Evolutionary conservation across 2,113 vertebrate species (phyloP).

Genomic region (Cranoglanis bouderius): DNA sequence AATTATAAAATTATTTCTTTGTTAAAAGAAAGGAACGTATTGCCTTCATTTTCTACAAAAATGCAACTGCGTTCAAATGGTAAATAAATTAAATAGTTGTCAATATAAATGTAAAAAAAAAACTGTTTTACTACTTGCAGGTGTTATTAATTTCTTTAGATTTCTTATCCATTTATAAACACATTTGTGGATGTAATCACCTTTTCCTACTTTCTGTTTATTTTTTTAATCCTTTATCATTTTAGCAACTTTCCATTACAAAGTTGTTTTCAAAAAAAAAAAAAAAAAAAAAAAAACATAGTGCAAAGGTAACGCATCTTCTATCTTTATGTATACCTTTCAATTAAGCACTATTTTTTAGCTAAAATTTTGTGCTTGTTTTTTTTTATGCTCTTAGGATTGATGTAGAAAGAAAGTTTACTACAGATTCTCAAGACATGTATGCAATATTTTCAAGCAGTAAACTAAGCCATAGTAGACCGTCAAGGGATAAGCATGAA

Average conservation of each 20-base stretch:
- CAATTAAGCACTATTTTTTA: constrained; percentile 19
- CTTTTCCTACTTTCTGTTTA: background rate
- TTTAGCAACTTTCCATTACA: background rate
- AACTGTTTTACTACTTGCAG: background rate
- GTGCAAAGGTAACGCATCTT: background rate
- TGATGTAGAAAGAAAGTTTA: constrained; percentile 24
- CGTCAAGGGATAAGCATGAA: constrained; percentile 6
- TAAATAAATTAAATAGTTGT: constrained; percentile 1
- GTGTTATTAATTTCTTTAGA: background rate
- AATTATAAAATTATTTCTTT: background rate
- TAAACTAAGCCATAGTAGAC: constrained; percentile 47
- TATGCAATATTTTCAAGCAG: constrained; percentile 41
- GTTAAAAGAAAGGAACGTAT: constrained; percentile 15
- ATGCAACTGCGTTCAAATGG: background rate
- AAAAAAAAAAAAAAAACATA: background rate
- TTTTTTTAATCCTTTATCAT: background rate
- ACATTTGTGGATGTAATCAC: background rate
- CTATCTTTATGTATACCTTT: constrained; percentile 24
- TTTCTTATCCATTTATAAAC: background rate
- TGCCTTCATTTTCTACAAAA: constrained; percentile 14
- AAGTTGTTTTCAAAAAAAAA: background rate
- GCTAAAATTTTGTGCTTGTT: background rate
- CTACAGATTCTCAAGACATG: constrained; percentile 20
- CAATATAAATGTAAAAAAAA: constrained; percentile 11
- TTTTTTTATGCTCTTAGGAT: background rate